These are phyloP conservation scores for Oncorhynchus keta DNA, from an alignment of 2,113 vertebrate genomes.

Conservation along the genomic window DNA sequence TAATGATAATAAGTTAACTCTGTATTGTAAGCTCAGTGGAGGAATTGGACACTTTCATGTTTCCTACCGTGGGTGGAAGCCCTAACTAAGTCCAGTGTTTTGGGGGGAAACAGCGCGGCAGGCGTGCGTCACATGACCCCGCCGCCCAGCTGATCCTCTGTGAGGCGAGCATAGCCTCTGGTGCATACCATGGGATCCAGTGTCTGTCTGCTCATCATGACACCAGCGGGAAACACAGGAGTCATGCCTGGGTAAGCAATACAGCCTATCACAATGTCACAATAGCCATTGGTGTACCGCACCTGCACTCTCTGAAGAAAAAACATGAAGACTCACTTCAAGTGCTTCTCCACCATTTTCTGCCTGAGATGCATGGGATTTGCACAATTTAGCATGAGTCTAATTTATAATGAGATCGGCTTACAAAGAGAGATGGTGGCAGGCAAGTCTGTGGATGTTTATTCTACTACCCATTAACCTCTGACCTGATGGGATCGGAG, in stretches of 20 bases:
- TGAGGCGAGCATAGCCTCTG: conserved; percentile 37
- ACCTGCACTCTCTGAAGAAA: conserved; percentile 49
- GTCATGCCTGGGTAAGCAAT: conserved; percentile 26
- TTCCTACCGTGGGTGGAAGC: conserved; percentile 22
- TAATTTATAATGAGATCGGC: not conserved
- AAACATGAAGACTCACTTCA: not conserved
- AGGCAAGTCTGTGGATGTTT: not conserved
- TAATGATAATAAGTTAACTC: conserved; percentile 28
- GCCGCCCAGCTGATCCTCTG: conserved; percentile 10
- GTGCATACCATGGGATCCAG: conserved; percentile 49
- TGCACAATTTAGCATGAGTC: too few species aligned
- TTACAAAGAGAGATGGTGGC: not conserved
- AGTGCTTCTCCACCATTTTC: too few species aligned
- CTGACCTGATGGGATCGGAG: not conserved
- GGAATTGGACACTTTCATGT: conserved; percentile 39
- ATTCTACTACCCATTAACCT: not conserved
- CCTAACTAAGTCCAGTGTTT: conserved; percentile 24
- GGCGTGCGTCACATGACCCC: conserved; percentile 40
- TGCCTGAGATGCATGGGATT: too few species aligned
- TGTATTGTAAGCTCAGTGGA: conserved; percentile 45
- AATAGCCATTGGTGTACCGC: conserved; percentile 42
- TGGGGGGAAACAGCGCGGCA: conserved; percentile 22
- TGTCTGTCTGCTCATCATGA: conserved; percentile 41
- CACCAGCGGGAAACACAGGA: conserved; percentile 41
- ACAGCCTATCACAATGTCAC: conserved; percentile 27